A percentile compares a stretch with the other conserved stretches of the same genome.
Conservation (phyloP, 1,140 invertebrate species). For the Orchesella cincta region DNA sequence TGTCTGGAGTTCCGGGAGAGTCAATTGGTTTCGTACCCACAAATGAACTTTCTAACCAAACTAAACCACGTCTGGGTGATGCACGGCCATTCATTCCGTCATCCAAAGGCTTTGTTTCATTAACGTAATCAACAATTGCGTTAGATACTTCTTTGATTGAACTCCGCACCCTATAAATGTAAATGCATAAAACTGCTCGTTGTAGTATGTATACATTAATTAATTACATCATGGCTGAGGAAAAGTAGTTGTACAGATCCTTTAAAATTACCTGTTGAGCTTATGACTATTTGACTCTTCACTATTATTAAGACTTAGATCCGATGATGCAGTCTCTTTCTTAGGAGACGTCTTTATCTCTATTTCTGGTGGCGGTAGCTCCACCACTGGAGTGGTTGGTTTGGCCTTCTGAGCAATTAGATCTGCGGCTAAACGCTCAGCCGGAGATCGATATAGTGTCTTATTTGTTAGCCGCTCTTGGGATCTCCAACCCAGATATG, state of each 20-base stretch:
- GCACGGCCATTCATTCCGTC: constrained; percentile 66
- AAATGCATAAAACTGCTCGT: background rate
- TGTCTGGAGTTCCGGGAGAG: constrained; percentile 77
- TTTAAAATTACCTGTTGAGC: constrained; percentile 45
- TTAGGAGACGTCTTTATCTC: constrained; percentile 40
- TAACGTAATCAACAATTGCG: constrained; percentile 86
- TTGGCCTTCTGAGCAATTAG: constrained; percentile 59
- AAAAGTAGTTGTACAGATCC: background rate
- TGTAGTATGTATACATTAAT: background rate
- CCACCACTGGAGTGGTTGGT: constrained; percentile 52
- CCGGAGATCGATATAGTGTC: constrained; percentile 68
- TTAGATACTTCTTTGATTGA: constrained; percentile 90
- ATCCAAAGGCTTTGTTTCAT: constrained; percentile 49
- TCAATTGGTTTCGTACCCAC: constrained; percentile 80
- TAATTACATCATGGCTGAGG: background rate
- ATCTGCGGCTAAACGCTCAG: constrained; percentile 75
- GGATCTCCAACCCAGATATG: constrained; percentile 85
- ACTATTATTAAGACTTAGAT: constrained; percentile 51
- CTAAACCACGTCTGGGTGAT: constrained; percentile 62
- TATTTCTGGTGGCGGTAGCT: background rate
- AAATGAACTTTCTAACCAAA: constrained; percentile 89
- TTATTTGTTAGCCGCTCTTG: constrained; percentile 71
- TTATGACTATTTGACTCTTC: constrained; percentile 50
- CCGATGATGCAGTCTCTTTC: constrained; percentile 41
- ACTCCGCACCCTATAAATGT: constrained; percentile 70